Evolutionary conservation across 1,140 invertebrate species (phyloP), one percentile per base, ranked within the genome.

Genomic region (Thaumetopoea pityocampa): DNA sequence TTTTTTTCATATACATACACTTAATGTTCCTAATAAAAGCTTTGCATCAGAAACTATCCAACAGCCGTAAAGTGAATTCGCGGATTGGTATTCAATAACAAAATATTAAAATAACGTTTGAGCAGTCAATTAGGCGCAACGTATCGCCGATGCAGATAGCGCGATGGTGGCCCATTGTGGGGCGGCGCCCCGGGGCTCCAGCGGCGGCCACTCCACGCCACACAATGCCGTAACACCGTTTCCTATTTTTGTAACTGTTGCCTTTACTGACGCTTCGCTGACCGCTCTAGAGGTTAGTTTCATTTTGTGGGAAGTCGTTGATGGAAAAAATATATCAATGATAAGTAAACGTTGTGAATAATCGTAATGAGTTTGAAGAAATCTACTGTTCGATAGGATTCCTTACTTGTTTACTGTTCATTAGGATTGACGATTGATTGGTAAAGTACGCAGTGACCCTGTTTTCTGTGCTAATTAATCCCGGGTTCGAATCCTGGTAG

Each of bases 121-220:
- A 83, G 76, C 57, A 79, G 63, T 83, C 79, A 83, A 83, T 83
- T 83, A 77, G 74, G 79, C 73, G 73, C 56, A 73, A 70, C 63
- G 66, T 80, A 80, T 80, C 71, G 78, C 69, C 66, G 70, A 78
- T 79, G 74, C 73, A 70, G 78, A 79, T 82, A 82, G 62, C 71
- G 51, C 63, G 36, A 82, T 82, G 73, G 74, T 74, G 78, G 78
- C 65, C 65, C 73, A 83, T 83, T 79, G 79, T 77, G 50, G 66
- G 7, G 14, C 45, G 72, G 58, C 71, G 43, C 79, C 74, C 72
- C 56, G 79, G 34, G 63, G 76, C 43, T 10, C 57, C 34, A 34
- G 17, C 58, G 49, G 50, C 57, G 33, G 44, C 54, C 58, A 60
- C 64, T 67, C 53, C 41, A 53, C 45, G 33, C 41, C 29, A 46